phyloP scores from a whole-genome alignment of 1,140 invertebrate genomes.

The Macrobrachium rosenbergii region DNA sequence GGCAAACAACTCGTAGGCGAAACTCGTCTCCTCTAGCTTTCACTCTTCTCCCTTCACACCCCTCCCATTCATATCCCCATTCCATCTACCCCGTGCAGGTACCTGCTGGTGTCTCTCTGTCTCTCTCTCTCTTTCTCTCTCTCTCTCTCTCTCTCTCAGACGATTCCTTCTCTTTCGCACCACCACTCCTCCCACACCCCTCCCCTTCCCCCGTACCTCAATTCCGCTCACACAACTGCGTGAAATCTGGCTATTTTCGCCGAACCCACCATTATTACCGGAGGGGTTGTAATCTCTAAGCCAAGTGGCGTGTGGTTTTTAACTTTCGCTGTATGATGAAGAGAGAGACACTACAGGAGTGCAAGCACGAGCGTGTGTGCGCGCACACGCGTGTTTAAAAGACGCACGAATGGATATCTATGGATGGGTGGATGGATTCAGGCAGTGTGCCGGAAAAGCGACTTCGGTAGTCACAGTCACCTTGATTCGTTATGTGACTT shows the following conservation, averaged over 20 bases:
- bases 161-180: neutral
- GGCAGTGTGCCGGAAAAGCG: too few species aligned
- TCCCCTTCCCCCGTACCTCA: neutral
- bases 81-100: neutral
- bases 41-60: slow-evolving; percentile 6
- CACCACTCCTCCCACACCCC: neutral
- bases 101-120: neutral
- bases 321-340: neutral
- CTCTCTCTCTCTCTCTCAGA: neutral
- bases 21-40: slow-evolving; percentile 27
- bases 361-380: too few species aligned
- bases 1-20: slow-evolving; percentile 19
- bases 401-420: too few species aligned
- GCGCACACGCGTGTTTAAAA: too few species aligned
- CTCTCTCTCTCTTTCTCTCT: neutral
- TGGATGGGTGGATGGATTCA: too few species aligned
- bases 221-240: slow-evolving; percentile 1
- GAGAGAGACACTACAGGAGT: too few species aligned
- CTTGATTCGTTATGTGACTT: too few species aligned
- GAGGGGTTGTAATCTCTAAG: neutral
- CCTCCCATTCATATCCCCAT: neutral
- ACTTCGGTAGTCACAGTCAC: too few species aligned
- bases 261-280: slow-evolving; percentile 7
- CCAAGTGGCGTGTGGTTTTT: neutral
- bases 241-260: slow-evolving; percentile 34